Percentiles rank a stretch among this genome's conserved stretches.
phyloP scores from a whole-genome alignment of 2,797 vertebrate species.

The Basileuterus tristriatus region DNA sequence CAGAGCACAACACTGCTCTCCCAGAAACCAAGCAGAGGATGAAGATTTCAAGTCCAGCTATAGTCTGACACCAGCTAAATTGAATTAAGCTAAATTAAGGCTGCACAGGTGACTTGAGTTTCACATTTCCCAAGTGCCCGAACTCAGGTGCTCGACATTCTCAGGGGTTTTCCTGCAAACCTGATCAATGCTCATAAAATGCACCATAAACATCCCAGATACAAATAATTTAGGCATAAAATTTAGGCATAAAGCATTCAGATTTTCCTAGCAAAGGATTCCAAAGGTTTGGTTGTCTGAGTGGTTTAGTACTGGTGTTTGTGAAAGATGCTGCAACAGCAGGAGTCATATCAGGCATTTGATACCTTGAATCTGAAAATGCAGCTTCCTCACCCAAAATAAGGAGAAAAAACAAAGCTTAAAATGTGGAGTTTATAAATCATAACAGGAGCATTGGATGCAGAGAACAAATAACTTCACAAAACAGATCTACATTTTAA shows the following conservation, averaged over 20 bases:
- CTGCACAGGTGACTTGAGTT: not conserved
- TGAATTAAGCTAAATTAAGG: not conserved
- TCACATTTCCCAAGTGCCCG: rapidly evolving
- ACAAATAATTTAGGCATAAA: not conserved
- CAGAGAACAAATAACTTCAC: not conserved
- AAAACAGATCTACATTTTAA: not conserved
- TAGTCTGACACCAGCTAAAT: rapidly evolving
- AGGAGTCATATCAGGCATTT: not conserved
- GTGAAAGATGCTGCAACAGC: not conserved
- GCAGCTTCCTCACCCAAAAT: not conserved
- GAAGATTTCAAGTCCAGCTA: not conserved
- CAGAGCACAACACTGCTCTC: rapidly evolving
- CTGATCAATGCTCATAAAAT: rapidly evolving
- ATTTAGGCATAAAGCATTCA: not conserved
- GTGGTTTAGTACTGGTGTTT: rapidly evolving
- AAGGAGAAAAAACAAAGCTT: not conserved
- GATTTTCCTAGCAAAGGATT: not conserved
- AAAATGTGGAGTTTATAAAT: not conserved
- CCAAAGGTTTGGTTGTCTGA: not conserved
- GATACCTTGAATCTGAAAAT: not conserved
- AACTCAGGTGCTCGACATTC: not conserved
- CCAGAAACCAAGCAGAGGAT: not conserved
- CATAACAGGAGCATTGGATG: rapidly evolving
- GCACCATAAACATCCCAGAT: not conserved
- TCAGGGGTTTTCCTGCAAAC: not conserved